phyloP scores from a whole-genome alignment of 2,797 vertebrate species.

The Sphenodon punctatus region DNA sequence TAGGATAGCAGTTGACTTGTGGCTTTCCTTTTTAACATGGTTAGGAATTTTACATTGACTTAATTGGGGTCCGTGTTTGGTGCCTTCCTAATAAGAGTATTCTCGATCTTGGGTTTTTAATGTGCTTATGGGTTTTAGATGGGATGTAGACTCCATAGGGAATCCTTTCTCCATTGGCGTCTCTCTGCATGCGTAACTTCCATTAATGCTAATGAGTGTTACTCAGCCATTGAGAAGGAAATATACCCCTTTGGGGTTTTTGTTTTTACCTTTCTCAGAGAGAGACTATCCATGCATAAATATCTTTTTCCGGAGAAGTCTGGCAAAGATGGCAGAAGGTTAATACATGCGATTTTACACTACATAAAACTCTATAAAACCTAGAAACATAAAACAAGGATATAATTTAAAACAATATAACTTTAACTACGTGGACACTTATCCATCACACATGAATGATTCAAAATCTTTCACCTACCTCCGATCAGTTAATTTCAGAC shows the following conservation, averaged over 20 bases:
- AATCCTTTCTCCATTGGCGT: neutral
- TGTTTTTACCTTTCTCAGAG: slow-evolving; percentile 6
- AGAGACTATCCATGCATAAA: slow-evolving; percentile 34
- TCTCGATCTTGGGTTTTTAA: neutral
- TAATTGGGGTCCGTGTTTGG: neutral
- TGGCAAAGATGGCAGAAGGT: slow-evolving; percentile 60
- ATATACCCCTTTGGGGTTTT: neutral
- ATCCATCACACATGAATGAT: slow-evolving; percentile 61
- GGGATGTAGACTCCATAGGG: neutral
- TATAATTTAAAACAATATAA: slow-evolving; percentile 74
- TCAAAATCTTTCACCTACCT: slow-evolving; percentile 48
- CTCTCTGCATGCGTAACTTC: neutral
- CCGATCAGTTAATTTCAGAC: slow-evolving; percentile 59
- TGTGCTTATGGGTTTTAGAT: neutral
- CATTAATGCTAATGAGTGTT: slow-evolving; percentile 1
- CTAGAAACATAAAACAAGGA: slow-evolving; percentile 68
- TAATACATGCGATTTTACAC: slow-evolving; percentile 71
- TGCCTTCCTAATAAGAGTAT: neutral
- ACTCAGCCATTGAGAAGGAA: neutral
- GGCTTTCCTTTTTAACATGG: neutral
- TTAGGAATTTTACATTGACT: neutral
- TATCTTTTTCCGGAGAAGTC: slow-evolving; percentile 55
- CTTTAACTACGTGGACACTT: slow-evolving; percentile 68
- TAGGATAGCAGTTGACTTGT: too few relatives aligned
- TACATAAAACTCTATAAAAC: slow-evolving; percentile 73